These are phyloP conservation scores for Megastigmus dorsalis DNA, from an alignment of 2,888 invertebrate genomes.

Conservation along the genomic window DNA sequence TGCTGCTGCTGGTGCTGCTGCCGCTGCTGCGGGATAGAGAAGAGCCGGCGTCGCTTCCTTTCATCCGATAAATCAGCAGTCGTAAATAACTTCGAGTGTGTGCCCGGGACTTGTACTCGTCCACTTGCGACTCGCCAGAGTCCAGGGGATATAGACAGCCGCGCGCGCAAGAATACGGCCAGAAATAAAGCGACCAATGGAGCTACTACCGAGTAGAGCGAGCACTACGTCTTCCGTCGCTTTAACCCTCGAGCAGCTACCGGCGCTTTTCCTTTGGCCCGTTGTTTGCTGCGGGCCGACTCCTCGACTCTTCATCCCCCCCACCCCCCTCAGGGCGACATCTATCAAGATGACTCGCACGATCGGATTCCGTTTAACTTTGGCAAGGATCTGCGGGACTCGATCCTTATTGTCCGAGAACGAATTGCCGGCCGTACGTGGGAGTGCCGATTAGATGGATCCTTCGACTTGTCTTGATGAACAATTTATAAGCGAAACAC, in stretches of 20 bases:
- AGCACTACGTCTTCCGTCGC: constrained; percentile 66
- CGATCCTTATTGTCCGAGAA: constrained; percentile 23
- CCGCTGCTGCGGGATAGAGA: too few relatives aligned
- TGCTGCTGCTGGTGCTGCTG: too few relatives aligned
- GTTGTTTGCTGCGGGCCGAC: not conserved
- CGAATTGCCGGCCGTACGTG: not conserved
- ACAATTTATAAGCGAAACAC: too few relatives aligned
- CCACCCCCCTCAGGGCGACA: constrained; percentile 44
- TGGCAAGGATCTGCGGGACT: constrained; percentile 19
- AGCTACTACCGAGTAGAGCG: constrained; percentile 60
- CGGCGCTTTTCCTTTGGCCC: too few relatives aligned
- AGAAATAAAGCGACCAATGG: constrained; percentile 70
- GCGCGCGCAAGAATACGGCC: constrained; percentile 33
- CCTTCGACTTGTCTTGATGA: too few relatives aligned
- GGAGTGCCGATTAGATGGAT: not conserved
- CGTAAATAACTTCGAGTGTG: constrained; percentile 70
- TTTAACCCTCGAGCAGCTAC: constrained; percentile 59
- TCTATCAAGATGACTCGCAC: constrained; percentile 56
- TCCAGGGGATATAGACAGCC: too few relatives aligned
- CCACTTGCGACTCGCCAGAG: constrained; percentile 52
- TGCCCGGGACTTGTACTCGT: constrained; percentile 62
- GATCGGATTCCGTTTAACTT: constrained; percentile 57
- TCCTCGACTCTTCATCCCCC: too few relatives aligned
- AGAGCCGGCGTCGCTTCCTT: constrained; percentile 64
- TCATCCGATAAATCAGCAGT: constrained; percentile 72